phyloP scores from a whole-genome alignment of 1,140 invertebrate species.

The Nebria ingens region DNA sequence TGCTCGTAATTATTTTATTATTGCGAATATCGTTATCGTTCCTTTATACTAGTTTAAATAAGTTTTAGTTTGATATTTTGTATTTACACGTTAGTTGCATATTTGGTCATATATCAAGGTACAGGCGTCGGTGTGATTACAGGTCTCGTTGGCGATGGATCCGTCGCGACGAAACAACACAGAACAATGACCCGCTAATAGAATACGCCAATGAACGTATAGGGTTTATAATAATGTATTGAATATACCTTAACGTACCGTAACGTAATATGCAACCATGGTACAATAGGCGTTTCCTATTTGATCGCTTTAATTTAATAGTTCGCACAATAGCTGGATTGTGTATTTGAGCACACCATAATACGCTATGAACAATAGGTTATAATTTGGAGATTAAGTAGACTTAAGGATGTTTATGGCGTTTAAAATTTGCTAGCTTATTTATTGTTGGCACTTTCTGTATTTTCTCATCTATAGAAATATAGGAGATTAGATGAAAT shows the following conservation, averaged over 20 bases:
- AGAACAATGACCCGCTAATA: not conserved
- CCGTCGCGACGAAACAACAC: not conserved
- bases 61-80: too few species aligned
- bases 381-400: not conserved
- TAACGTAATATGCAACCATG: too few species aligned
- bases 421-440: not conserved
- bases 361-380: not conserved
- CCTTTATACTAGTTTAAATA: too few species aligned
- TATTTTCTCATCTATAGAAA: too few species aligned
- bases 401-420: not conserved
- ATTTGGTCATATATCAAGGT: too few species aligned
- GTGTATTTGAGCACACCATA: too few species aligned
- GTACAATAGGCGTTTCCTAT: not conserved
- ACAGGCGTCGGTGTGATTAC: not conserved
- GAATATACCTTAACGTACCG: too few species aligned
- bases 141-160: not conserved
- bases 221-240: not conserved
- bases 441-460: too few species aligned
- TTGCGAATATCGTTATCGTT: too few species aligned
- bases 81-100: too few species aligned
- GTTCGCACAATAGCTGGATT: not conserved
- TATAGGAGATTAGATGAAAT: too few species aligned
- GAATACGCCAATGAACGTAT: not conserved
- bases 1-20: too few species aligned
- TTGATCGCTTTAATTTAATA: not conserved